Conservation (phyloP, 2,888 invertebrate genomes). For the Poecilobothrus nobilitatus region DNA sequence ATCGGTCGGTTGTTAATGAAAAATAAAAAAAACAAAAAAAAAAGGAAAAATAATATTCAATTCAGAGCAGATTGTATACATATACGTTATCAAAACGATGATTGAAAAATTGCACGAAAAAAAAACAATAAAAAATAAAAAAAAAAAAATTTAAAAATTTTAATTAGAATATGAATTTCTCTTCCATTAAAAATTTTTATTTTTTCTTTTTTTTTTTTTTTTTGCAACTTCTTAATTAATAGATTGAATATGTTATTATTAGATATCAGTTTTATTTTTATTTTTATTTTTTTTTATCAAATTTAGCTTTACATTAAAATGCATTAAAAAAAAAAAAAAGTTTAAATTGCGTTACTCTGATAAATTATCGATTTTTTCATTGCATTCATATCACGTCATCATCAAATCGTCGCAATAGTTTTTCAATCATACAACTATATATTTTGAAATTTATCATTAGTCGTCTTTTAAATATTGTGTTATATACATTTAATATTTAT, state of each 20-base stretch:
- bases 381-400: too few species aligned
- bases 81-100: too few species aligned
- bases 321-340: not conserved
- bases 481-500: not conserved
- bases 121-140: not conserved
- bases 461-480: not conserved
- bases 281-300: not conserved
- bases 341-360: not conserved
- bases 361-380: too few species aligned
- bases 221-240: not conserved
- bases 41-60: not conserved
- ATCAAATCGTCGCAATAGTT: not conserved
- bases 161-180: conserved; percentile 6
- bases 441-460: not conserved
- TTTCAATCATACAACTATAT: not conserved
- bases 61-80: too few species aligned
- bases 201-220: too few species aligned
- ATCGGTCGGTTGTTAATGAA: not conserved
- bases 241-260: not conserved
- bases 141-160: not conserved
- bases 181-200: not conserved
- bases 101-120: too few species aligned
- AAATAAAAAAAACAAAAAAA: not conserved
- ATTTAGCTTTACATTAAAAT: not conserved
- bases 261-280: not conserved